A percentile compares a stretch with the other conserved stretches of the same genome.
Evolutionary conservation across 2,797 vertebrate species (phyloP).

Genomic region (Myotis daubentonii): DNA sequence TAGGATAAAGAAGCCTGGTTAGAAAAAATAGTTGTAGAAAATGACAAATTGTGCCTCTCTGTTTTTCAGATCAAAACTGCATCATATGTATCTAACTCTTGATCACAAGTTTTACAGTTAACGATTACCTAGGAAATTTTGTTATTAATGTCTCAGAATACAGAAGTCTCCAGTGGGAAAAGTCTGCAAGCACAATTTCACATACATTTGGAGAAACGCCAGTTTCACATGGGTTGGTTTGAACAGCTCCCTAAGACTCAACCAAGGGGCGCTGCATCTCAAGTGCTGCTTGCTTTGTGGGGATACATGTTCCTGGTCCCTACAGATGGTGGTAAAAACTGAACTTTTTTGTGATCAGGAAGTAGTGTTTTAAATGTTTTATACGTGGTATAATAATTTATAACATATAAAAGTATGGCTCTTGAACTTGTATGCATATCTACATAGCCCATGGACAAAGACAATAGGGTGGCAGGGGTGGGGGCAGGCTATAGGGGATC

Average conservation of each 20-base stretch:
- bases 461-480: too few species aligned
- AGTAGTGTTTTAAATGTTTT: not conserved
- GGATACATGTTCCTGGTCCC: not conserved
- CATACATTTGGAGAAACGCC: not conserved
- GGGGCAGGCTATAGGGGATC: too few species aligned
- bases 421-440: too few species aligned
- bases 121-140: not conserved
- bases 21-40: not conserved
- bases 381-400: not conserved
- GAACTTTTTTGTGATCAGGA: not conserved
- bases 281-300: not conserved
- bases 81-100: not conserved
- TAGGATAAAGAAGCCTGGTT: not conserved
- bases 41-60: not conserved
- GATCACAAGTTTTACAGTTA: not conserved
- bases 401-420: not conserved
- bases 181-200: not conserved
- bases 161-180: not conserved
- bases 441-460: too few species aligned
- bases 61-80: not conserved
- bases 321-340: not conserved
- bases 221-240: not conserved
- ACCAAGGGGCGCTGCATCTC: accelerated
- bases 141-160: not conserved
- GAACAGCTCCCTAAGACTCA: not conserved